These are phyloP conservation scores for Brotula barbata DNA, from an alignment of 2,797 vertebrate genomes.

Conservation along the genomic window DNA sequence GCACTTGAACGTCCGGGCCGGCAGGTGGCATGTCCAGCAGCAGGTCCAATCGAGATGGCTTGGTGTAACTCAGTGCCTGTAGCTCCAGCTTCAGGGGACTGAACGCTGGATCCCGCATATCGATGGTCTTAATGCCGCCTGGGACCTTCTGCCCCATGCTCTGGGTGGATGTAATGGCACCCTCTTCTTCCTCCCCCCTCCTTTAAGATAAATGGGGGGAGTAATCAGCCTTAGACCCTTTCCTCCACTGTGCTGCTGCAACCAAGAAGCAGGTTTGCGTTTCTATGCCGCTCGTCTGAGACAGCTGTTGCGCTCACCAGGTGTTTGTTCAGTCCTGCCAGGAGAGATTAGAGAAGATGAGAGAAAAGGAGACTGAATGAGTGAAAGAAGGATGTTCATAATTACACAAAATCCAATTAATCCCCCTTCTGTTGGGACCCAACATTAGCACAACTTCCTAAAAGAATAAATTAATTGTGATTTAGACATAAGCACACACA, in stretches of 20 bases:
- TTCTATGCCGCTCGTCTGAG: slow-evolving; percentile 47
- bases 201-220: slow-evolving; percentile 69
- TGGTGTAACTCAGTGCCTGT: slow-evolving; percentile 90
- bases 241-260: slow-evolving; percentile 60
- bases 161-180: slow-evolving; percentile 58
- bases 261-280: slow-evolving; percentile 34
- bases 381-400: slow-evolving; percentile 45
- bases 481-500: background rate
- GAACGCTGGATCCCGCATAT: slow-evolving; percentile 94
- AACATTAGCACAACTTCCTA: background rate
- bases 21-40: slow-evolving; percentile 94
- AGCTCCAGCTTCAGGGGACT: slow-evolving; percentile 92
- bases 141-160: slow-evolving; percentile 99
- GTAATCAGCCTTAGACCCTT: slow-evolving; percentile 58
- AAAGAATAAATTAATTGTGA: background rate
- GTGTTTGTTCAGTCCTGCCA: slow-evolving; percentile 67
- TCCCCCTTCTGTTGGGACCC: background rate
- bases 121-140: slow-evolving; percentile 97
- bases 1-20: slow-evolving; percentile 82
- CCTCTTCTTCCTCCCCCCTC: slow-evolving; percentile 50
- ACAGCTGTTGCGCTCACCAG: slow-evolving; percentile 43
- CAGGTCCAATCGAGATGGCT: slow-evolving; percentile 92
- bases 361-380: slow-evolving; percentile 36
- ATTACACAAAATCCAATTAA: slow-evolving; percentile 25
- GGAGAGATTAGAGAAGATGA: slow-evolving; percentile 58